Percentiles rank a stretch among this genome's conserved stretches.
These are phyloP conservation scores for Squalus acanthias DNA, from an alignment of 2,797 vertebrate species.

Conservation along the genomic window DNA sequence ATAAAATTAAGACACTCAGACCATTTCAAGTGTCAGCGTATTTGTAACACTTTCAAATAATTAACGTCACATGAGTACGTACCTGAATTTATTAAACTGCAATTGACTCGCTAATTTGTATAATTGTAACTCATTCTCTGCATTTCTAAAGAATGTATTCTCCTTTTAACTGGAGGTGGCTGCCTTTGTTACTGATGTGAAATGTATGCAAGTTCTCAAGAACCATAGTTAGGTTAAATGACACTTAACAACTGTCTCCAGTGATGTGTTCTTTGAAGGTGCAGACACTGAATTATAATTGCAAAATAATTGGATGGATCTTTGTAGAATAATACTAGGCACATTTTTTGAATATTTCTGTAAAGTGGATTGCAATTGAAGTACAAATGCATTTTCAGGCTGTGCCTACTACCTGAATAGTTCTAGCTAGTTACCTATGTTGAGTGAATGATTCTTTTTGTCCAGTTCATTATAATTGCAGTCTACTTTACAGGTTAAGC, in stretches of 20 bases:
- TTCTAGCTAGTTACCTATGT: background rate
- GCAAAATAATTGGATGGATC: background rate
- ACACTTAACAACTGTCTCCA: background rate
- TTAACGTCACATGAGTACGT: background rate
- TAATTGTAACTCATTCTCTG: background rate
- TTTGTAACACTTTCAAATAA: background rate
- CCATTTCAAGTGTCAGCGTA: background rate
- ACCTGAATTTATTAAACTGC: background rate
- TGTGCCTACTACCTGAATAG: background rate
- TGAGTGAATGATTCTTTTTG: background rate
- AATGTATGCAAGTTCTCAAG: background rate
- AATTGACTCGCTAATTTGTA: background rate
- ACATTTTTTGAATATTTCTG: background rate
- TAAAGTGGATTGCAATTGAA: background rate
- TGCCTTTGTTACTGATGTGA: background rate
- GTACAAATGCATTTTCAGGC: background rate
- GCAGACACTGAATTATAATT: background rate
- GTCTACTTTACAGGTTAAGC: background rate
- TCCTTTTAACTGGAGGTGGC: background rate
- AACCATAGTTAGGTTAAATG: background rate
- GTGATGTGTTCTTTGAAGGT: background rate
- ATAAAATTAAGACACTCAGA: background rate
- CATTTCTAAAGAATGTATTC: background rate
- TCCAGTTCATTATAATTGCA: background rate
- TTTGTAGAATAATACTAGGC: background rate